phyloP scores from a whole-genome alignment of 2,113 vertebrate genomes.

The Triplophysa dalaica region DNA sequence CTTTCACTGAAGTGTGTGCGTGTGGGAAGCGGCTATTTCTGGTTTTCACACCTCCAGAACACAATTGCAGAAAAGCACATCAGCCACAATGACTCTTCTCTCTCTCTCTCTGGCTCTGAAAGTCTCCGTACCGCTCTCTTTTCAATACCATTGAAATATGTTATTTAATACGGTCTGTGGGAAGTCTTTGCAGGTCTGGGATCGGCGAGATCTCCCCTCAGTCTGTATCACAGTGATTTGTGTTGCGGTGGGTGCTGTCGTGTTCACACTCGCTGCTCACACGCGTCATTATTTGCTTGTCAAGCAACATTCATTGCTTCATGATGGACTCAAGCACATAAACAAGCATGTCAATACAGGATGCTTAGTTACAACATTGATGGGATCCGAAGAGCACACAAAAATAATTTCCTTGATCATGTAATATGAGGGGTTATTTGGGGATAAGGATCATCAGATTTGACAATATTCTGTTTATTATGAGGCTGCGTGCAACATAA shows the following conservation, averaged over 20 bases:
- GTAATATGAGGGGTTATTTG: too few species aligned
- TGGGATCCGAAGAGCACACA: neutral
- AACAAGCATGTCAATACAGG: conserved; percentile 20
- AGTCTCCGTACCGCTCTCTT: conserved; percentile 10
- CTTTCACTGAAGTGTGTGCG: conserved; percentile 63
- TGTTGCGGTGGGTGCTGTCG: neutral
- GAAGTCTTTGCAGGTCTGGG: neutral
- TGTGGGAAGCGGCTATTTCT: conserved; percentile 46
- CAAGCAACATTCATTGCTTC: conserved; percentile 39
- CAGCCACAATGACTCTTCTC: conserved; percentile 5
- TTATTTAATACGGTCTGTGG: conserved; percentile 6
- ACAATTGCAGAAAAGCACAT: conserved; percentile 42
- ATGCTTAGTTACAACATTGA: neutral
- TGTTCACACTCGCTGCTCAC: conserved; percentile 32
- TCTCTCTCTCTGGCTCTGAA: neutral
- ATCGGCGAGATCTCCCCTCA: conserved; percentile 15
- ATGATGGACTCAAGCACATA: conserved; percentile 37
- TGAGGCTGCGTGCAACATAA: too few species aligned
- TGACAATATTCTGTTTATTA: too few species aligned
- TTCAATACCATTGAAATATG: conserved; percentile 20
- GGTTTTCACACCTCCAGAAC: conserved; percentile 47
- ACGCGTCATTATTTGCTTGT: conserved; percentile 37
- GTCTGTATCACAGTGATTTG: conserved; percentile 6
- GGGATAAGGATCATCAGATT: too few species aligned
- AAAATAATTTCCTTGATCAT: neutral